Base-by-base conservation (phyloP, 2,888 invertebrate species). In the Rhogogaster chlorosoma region DNA sequence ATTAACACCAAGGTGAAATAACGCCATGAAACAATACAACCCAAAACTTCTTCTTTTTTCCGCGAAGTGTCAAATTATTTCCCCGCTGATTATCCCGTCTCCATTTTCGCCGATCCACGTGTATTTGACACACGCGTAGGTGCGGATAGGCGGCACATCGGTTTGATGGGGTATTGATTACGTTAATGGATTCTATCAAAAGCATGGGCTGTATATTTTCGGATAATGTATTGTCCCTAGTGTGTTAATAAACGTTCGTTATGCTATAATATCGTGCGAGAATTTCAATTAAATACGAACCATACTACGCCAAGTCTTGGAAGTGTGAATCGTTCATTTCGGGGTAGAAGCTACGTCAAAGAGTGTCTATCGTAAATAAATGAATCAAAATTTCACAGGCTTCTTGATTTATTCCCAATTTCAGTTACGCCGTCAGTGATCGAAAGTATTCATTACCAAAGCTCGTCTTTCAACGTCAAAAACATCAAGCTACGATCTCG, bases 401-500 rank as follows among this genome's bases (percentile, higher is more conserved):
- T 38, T 32, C n/a, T 29, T 75, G 75, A 42, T 75, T 42, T n/a
- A 26, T 45, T 45, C 15, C 26, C 75, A 7, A 18, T 75, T 45
- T 75, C 45, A 29, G 42, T 45, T 32, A 42, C 15, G 18, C 45
- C 26, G 26, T 75, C 75, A 45, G 42, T 75, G 75, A 75, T 75
- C 45, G 45, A 75, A 45, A 36, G n/a, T 71, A 26, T 26, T n/a
- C 26, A 42, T 75, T 10, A 42, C 26, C 22, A 0, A 45, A 45
- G 32, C 36, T 36, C 70, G 70, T 70, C n/a, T 70, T 70, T 70
- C 70, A 70, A 70, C 70, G 70, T 70, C 70, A 70, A 70, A 36
- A 29, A 70, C 32, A 32, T 70, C 7, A 36, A 70, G 36, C 36
- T 9, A 18, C 0, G 36, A 9, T 36, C 70, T 70, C 70, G 32